Percentiles rank a stretch among this genome's conserved stretches.
Evolutionary conservation across 92 coral and sea anemone species (phyloP).

Genomic region (Diadumene lineata): DNA sequence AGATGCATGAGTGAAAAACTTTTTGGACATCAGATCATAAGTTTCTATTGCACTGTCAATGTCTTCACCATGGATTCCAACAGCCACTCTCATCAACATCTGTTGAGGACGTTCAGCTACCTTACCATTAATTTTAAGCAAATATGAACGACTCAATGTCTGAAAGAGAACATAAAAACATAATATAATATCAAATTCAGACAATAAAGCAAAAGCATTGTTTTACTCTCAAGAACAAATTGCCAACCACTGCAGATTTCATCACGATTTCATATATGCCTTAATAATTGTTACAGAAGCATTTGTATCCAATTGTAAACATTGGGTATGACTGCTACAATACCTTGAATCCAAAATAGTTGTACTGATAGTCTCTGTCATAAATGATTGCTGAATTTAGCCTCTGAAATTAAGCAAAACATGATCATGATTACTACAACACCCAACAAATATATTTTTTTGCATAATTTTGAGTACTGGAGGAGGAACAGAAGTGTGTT

Average conservation of each 20-base stretch:
- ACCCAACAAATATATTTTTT: not conserved
- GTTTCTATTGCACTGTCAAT: conserved; percentile 90
- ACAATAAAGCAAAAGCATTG: not conserved
- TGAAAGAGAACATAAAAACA: conserved; percentile 14
- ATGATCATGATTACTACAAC: too few relatives aligned
- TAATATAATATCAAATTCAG: not conserved
- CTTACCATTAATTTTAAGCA: conserved; percentile 85
- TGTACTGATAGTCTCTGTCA: conserved; percentile 92
- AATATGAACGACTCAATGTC: conserved; percentile 92
- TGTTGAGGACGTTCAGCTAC: conserved; percentile 95
- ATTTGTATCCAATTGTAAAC: too few relatives aligned
- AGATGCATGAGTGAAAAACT: conserved; percentile 98
- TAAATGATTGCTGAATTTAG: conserved; percentile 93
- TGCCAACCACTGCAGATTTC: too few relatives aligned
- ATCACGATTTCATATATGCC: too few relatives aligned
- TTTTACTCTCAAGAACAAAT: too few relatives aligned
- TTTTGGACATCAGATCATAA: conserved; percentile 84
- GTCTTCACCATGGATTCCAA: conserved; percentile 91
- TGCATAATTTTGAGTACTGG: not conserved
- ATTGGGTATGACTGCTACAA: too few relatives aligned
- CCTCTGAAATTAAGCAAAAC: conserved; percentile 46
- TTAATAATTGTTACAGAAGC: too few relatives aligned
- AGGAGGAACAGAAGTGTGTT: not conserved
- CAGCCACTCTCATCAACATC: conserved; percentile 95
- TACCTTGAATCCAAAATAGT: conserved; percentile 99